A percentile compares a stretch with the other conserved stretches of the same genome.
Evolutionary conservation across 2,888 invertebrate genomes (phyloP).

Genomic region (Altica lythri): DNA sequence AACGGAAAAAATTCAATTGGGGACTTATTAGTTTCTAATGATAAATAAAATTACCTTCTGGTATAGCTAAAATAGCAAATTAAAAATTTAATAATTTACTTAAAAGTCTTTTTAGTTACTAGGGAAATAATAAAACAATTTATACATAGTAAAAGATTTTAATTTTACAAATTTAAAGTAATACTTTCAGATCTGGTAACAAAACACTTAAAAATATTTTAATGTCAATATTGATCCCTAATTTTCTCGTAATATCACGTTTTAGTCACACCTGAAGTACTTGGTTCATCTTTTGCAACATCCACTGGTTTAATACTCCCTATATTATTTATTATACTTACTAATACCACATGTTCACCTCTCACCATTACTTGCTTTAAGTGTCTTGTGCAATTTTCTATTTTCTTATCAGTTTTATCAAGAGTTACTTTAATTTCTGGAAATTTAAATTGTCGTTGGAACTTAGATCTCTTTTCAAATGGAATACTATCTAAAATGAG

Average conservation of each 20-base stretch:
- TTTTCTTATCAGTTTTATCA: slow-evolving; percentile 59
- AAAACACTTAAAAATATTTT: not conserved
- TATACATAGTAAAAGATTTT: too few relatives aligned
- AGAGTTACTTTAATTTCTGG: slow-evolving; percentile 60
- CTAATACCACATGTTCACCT: slow-evolving; percentile 72
- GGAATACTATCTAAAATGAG: slow-evolving; percentile 30
- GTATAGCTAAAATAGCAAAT: too few relatives aligned
- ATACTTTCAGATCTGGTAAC: too few relatives aligned
- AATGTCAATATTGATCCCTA: not conserved
- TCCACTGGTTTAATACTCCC: not conserved
- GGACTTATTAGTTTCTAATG: too few relatives aligned
- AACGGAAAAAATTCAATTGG: too few relatives aligned
- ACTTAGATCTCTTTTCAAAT: slow-evolving; percentile 47
- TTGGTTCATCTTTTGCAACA: too few relatives aligned
- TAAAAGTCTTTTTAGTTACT: too few relatives aligned
- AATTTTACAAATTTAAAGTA: too few relatives aligned
- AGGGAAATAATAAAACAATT: too few relatives aligned
- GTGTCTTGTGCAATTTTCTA: slow-evolving; percentile 70
- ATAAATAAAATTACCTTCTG: too few relatives aligned
- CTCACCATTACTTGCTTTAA: slow-evolving; percentile 73
- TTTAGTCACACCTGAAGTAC: not conserved
- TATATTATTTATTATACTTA: slow-evolving; percentile 20
- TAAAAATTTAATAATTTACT: too few relatives aligned
- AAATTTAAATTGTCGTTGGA: slow-evolving; percentile 24
- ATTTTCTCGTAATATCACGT: not conserved